Conservation (phyloP, 1,140 invertebrate species). For the Andrena cerasifolii region DNA sequence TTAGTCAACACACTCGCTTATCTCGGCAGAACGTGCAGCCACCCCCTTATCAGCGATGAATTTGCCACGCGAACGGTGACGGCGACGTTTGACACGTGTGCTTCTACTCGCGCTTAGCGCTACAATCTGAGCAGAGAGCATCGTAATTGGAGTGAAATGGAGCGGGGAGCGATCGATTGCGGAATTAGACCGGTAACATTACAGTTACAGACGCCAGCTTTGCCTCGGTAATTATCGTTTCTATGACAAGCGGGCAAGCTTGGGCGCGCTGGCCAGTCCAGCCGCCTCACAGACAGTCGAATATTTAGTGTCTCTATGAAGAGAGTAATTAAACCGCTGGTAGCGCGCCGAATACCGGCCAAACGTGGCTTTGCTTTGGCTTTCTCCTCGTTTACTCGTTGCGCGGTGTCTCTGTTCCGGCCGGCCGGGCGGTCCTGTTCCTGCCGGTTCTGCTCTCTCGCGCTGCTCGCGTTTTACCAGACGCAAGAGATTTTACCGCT, state of each 20-base stretch:
- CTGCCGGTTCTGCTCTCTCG: conserved; percentile 6
- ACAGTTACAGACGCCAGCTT: conserved; percentile 26
- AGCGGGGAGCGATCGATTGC: conserved; percentile 17
- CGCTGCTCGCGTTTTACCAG: conserved; percentile 45
- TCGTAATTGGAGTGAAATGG: not conserved
- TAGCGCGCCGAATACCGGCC: conserved; percentile 54
- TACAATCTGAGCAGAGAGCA: too few relatives aligned
- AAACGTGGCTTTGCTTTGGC: conserved; percentile 55
- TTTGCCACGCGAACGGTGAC: too few relatives aligned
- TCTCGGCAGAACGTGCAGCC: too few relatives aligned
- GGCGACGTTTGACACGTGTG: too few relatives aligned
- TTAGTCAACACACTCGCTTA: too few relatives aligned
- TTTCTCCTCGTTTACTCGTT: conserved; percentile 62
- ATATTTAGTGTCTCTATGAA: conserved; percentile 60
- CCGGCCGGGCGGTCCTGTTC: not conserved
- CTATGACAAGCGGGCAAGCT: conserved; percentile 29
- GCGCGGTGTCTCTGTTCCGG: conserved; percentile 48
- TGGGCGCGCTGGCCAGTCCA: not conserved
- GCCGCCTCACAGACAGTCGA: conserved; percentile 41
- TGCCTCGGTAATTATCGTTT: conserved; percentile 59
- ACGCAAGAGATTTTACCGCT: conserved; percentile 57
- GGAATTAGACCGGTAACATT: conserved; percentile 36
- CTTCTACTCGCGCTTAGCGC: too few relatives aligned
- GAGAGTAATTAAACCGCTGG: conserved; percentile 60
- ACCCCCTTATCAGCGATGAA: too few relatives aligned